Base-by-base conservation (phyloP, 2,888 invertebrate species). In the Rhagophthalmus giganteus region DNA sequence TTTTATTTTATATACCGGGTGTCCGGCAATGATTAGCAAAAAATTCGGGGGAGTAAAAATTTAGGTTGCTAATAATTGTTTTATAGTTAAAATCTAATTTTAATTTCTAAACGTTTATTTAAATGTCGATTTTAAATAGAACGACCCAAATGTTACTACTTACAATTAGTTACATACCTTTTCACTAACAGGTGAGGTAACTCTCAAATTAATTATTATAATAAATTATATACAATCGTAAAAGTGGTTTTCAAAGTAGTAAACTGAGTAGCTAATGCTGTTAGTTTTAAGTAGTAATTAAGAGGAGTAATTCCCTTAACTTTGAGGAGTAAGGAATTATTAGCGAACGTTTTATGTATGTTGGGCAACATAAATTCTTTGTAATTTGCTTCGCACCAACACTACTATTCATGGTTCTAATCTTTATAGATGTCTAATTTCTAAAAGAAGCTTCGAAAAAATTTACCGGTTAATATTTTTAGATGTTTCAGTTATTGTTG, bases 271-370 rank as follows among this genome's bases (percentile, higher is more conserved):
- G 20, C 20, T 33, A 15, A 33, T 7, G 20, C 20, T 33, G 33
- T 33, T 33, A 33, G 33, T 16, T 33, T 32, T 33, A 14, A 33
- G 33, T 33, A 20, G 33, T 33, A 33, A 33, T 33, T 33, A 33
- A 33, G 20, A 33, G 15, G 33, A 33, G 33, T 9, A 33, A 33
- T 33, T 33, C 20, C 20, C 33, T 9, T 33, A 33, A 10, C 15
- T 33, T 20, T 20, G 33, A 20, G 20, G 20, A 20, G 7, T 20
- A 20, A n/a, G 20, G 20, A 33, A 10, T 33, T 33, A 33, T 33
- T 33, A 10, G 15, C 15, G 33, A 16, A 9, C 15, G 33, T 33
- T 15, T 10, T 9, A 10, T 33, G 15, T 33, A 33, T 15, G 33
- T 16, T 15, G 15, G n/a, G 15, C 5, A 15, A 33, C 9, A 33